phyloP scores from a whole-genome alignment of 1,140 invertebrate species.

The Drosophila funebris region DNA sequence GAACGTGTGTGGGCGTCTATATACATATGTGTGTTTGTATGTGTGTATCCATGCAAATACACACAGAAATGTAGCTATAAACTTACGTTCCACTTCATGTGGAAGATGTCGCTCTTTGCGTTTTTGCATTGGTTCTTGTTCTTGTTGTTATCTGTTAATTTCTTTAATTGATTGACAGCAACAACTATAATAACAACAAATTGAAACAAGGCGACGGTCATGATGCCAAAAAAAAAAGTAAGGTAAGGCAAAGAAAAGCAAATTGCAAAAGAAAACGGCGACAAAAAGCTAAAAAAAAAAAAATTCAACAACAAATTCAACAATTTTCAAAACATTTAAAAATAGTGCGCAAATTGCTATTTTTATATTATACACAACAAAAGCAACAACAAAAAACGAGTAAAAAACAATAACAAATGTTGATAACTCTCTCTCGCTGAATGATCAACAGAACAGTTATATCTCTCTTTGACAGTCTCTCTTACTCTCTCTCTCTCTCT shows the following conservation, averaged over 20 bases:
- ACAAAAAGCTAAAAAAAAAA: slow-evolving; percentile 27
- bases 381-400: slow-evolving; percentile 14
- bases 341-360: slow-evolving; percentile 82
- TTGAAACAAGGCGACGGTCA: slow-evolving; percentile 38
- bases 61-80: background rate
- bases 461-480: background rate
- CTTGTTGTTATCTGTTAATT: slow-evolving; percentile 37
- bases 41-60: background rate
- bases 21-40: background rate
- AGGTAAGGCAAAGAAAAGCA: slow-evolving; percentile 53
- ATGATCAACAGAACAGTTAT: slow-evolving; percentile 30
- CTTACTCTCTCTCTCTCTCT: slow-evolving; percentile 6
- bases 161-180: slow-evolving; percentile 58
- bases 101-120: background rate
- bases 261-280: slow-evolving; percentile 28
- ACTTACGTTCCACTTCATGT: slow-evolving; percentile 12
- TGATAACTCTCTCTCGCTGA: slow-evolving; percentile 26
- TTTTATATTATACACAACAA: slow-evolving; percentile 56
- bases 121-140: slow-evolving; percentile 11
- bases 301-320: slow-evolving; percentile 46
- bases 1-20: background rate
- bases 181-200: slow-evolving; percentile 50
- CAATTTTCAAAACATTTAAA: slow-evolving; percentile 79
- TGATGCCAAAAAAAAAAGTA: slow-evolving; percentile 23
- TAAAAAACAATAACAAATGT: slow-evolving; percentile 41